Evolutionary conservation across 2,888 invertebrate species (phyloP), one percentile per base, ranked within the genome.

Genomic region (Venusia cambrica): DNA sequence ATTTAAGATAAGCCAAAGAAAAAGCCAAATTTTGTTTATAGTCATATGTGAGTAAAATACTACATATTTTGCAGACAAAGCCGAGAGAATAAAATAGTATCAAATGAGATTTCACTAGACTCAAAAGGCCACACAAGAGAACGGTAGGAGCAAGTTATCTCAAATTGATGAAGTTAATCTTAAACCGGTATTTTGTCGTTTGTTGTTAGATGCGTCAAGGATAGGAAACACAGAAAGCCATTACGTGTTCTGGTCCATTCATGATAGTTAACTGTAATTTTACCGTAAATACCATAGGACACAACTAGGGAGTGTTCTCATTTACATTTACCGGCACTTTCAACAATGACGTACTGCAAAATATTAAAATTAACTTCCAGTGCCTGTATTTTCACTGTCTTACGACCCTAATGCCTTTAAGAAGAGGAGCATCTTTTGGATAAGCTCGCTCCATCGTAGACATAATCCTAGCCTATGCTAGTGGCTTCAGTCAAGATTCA

Each of bases 151-250:
- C 60, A 38, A 52, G 57, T 63, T 78, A 80, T 80, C 79, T 79
- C 44, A 62, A 78, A 76, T 72, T 73, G 75, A 80, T 73, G 70
- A 62, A 57, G 61, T 63, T 79, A 78, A 80, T 80, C 79, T 80
- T 64, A 71, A 73, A 74, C 55, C 64, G 73, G 66, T 70, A 66
- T 68, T 74, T 72, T 67, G 73, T 73, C 66, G 69, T 69, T 67
- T 66, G 73, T 69, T 59, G 58, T 56, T 62, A 61, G 64, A 67
- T 58, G 65, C 59, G 51, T 58, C 61, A 60, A 45, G 65, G 66
- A 69, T 65, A 63, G 50, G 45, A 55, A 53, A 51, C 53, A 64
- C 45, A 57, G 48, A 58, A 63, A 61, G 50, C 56, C 55, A 62
- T 62, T 62, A 65, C 48, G 47, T 56, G 55, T 56, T 55, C 42